Conservation (phyloP, 2,113 vertebrate species). For the Salvelinus sp. region DNA sequence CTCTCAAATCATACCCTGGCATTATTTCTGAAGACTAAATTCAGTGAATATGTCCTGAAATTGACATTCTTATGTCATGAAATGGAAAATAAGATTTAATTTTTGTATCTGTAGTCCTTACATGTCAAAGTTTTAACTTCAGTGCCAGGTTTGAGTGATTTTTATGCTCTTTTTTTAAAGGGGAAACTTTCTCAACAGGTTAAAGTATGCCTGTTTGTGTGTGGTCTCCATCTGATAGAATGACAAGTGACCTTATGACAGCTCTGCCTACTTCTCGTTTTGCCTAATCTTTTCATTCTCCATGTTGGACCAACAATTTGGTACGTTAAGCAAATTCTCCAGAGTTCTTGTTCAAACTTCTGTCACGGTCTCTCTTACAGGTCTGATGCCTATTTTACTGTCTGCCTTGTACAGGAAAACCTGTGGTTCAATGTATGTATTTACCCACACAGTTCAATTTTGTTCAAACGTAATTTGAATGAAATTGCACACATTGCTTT, state of each 20-base stretch:
- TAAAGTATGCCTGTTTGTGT: slow-evolving; percentile 50
- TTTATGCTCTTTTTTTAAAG: slow-evolving; percentile 16
- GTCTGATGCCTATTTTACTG: slow-evolving; percentile 15
- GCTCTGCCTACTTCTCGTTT: slow-evolving; percentile 49
- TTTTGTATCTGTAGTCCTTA: slow-evolving; percentile 42
- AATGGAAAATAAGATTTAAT: slow-evolving; percentile 38
- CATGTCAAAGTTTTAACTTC: slow-evolving; percentile 29
- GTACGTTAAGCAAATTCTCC: background rate
- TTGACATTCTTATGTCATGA: slow-evolving; percentile 22
- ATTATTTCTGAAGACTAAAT: slow-evolving; percentile 7
- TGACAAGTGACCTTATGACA: slow-evolving; percentile 75
- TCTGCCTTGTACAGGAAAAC: slow-evolving; percentile 3
- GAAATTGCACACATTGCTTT: no score
- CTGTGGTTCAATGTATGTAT: background rate
- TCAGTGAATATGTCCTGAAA: slow-evolving; percentile 28
- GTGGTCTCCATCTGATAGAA: slow-evolving; percentile 53
- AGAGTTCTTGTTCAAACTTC: slow-evolving; percentile 29
- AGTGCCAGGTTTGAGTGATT: slow-evolving; percentile 49
- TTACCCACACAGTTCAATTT: no score
- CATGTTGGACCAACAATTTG: slow-evolving; percentile 4
- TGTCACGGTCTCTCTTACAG: slow-evolving; percentile 32
- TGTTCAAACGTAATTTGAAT: no score
- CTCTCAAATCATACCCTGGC: background rate
- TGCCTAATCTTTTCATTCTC: background rate
- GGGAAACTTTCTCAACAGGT: slow-evolving; percentile 25